Percentiles rank a stretch among this genome's conserved stretches.
Conservation (phyloP, 2,888 invertebrate species). For the Stenotaenia linearis region DNA sequence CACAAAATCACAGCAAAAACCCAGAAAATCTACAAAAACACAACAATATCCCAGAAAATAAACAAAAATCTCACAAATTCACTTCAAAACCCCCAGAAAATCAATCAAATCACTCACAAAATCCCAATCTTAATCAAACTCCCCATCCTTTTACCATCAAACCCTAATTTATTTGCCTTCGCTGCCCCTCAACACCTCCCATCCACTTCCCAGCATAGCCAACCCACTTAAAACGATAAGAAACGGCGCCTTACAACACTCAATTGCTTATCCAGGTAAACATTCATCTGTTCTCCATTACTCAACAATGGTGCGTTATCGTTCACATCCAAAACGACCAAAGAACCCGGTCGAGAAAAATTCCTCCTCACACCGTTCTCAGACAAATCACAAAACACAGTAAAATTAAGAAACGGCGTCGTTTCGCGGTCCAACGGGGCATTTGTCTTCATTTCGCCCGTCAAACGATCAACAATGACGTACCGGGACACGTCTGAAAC, state of each 20-base stretch:
- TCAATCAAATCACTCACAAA: too few species aligned
- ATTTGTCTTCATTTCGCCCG: background rate
- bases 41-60: too few species aligned
- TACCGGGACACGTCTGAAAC: background rate
- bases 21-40: too few species aligned
- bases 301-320: background rate
- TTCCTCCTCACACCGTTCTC: background rate
- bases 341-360: background rate
- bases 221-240: too few species aligned
- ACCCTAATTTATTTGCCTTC: too few species aligned
- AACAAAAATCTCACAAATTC: too few species aligned
- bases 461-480: background rate
- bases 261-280: background rate
- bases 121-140: too few species aligned
- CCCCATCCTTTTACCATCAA: too few species aligned
- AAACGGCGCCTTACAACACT: background rate
- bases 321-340: background rate
- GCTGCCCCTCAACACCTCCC: too few species aligned
- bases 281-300: background rate
- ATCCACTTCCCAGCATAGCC: too few species aligned
- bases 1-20: too few species aligned
- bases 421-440: background rate
- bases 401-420: background rate
- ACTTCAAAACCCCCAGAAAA: too few species aligned
- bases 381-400: background rate